These are phyloP conservation scores for Lerista edwardsae DNA, from an alignment of 2,797 vertebrate species.

Conservation along the genomic window DNA sequence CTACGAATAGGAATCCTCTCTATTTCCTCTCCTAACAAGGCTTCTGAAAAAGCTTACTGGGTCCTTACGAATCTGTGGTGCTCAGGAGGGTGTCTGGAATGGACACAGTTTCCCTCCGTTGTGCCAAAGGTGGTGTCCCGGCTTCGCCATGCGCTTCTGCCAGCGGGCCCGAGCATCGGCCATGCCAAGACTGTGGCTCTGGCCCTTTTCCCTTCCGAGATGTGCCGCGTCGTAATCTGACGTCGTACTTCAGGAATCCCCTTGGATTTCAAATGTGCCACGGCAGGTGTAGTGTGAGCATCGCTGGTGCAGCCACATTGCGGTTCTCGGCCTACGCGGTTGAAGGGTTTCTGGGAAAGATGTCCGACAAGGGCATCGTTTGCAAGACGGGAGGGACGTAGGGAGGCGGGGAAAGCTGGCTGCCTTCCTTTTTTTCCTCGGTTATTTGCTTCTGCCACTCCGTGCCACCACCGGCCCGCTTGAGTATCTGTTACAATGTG, in stretches of 20 bases:
- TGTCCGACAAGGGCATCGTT: neutral
- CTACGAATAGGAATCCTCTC: neutral
- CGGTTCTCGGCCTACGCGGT: neutral
- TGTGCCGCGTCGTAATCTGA: too few species aligned
- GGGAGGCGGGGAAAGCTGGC: too few species aligned
- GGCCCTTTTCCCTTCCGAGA: neutral
- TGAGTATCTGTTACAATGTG: constrained; percentile 5
- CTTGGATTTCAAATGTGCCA: too few species aligned
- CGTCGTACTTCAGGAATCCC: neutral
- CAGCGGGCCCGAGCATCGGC: rapidly evolving
- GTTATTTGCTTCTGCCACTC: neutral
- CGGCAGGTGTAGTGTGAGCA: neutral
- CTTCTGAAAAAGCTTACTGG: neutral
- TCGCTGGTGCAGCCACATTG: too few species aligned
- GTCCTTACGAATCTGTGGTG: too few species aligned
- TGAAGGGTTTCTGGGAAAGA: too few species aligned
- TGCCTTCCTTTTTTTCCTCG: rapidly evolving
- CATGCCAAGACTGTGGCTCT: neutral
- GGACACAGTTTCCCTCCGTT: neutral
- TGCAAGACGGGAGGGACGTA: neutral
- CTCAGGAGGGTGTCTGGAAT: neutral
- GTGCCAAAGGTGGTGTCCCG: neutral
- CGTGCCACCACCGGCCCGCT: constrained; percentile 5
- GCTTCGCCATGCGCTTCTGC: neutral
- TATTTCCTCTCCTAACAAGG: neutral